A percentile compares a stretch with the other conserved stretches of the same genome.
These are phyloP conservation scores for Poeciliopsis retropinna DNA, from an alignment of 2,113 vertebrate genomes.

Conservation along the genomic window DNA sequence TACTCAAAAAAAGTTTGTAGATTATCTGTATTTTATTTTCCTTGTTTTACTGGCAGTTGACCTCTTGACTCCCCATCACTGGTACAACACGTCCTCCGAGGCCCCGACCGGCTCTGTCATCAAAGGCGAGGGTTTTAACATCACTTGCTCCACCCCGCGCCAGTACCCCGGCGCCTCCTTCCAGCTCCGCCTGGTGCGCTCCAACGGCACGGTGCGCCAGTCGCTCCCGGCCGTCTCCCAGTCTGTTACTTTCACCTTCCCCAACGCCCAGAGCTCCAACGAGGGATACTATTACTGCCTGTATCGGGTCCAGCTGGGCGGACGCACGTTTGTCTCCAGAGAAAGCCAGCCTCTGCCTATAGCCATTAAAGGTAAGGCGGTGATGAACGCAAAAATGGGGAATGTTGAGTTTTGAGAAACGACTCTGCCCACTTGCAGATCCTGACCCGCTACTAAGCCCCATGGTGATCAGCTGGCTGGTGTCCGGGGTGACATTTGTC, in stretches of 20 bases:
- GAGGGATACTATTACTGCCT: slow-evolving; percentile 83
- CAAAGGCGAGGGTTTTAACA: slow-evolving; percentile 77
- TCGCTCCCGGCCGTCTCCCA: slow-evolving; percentile 74
- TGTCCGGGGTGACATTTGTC: slow-evolving; percentile 76
- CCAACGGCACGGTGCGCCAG: slow-evolving; percentile 79
- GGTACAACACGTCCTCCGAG: slow-evolving; percentile 79
- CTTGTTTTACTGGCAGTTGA: slow-evolving; percentile 64
- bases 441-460: slow-evolving; percentile 78
- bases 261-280: slow-evolving; percentile 73
- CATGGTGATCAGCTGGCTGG: slow-evolving; percentile 79
- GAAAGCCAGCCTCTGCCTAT: slow-evolving; percentile 81
- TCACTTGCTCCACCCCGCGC: slow-evolving; percentile 77
- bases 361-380: slow-evolving; percentile 72
- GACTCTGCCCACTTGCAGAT: slow-evolving; percentile 49
- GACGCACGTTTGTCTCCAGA: slow-evolving; percentile 78
- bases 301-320: slow-evolving; percentile 77
- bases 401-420: too few relatives aligned
- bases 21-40: neutral
- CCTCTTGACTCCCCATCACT: slow-evolving; percentile 80
- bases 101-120: slow-evolving; percentile 74
- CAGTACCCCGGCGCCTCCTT: slow-evolving; percentile 79
- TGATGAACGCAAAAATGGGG: neutral
- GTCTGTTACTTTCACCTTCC: slow-evolving; percentile 76
- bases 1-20: neutral
- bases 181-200: slow-evolving; percentile 79